Evolutionary conservation across 2,113 vertebrate species (phyloP).

Genomic region (Piprites chloris): DNA sequence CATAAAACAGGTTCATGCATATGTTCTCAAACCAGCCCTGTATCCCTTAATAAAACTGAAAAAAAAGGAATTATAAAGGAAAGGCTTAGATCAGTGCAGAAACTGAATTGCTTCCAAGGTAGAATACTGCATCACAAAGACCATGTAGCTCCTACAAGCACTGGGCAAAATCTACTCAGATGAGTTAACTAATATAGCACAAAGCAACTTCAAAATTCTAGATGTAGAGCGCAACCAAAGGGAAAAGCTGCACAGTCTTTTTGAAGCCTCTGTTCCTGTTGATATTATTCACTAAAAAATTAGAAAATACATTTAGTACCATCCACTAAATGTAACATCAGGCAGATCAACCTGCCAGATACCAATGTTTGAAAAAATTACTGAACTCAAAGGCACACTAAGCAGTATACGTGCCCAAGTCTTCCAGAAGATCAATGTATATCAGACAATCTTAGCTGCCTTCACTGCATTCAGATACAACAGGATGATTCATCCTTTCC

Average conservation of each 20-base stretch:
- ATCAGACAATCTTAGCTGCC: not conserved
- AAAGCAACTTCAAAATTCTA: not conserved
- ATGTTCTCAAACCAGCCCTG: not conserved
- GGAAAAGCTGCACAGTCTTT: not conserved
- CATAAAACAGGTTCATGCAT: not conserved
- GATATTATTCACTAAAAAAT: not conserved
- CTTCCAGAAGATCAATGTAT: not conserved
- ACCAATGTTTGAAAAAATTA: not conserved
- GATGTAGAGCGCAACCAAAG: not conserved
- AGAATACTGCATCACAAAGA: not conserved
- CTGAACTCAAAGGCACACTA: not conserved
- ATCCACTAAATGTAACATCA: not conserved
- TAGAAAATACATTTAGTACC: not conserved
- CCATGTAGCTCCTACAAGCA: not conserved
- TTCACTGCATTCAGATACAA: not conserved
- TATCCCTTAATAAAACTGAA: not conserved
- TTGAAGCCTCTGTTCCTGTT: not conserved
- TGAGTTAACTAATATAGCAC: not conserved
- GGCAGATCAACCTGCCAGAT: not conserved
- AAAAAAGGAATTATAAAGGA: not conserved
- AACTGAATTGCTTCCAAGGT: not conserved
- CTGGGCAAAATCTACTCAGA: not conserved
- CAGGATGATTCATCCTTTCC: constrained; percentile 11
- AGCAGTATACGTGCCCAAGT: not conserved
- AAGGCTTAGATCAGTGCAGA: not conserved